Evolutionary conservation across 2,113 vertebrate species (phyloP), one percentile per base, ranked within the genome.

Genomic region (Odontesthes bonariensis): DNA sequence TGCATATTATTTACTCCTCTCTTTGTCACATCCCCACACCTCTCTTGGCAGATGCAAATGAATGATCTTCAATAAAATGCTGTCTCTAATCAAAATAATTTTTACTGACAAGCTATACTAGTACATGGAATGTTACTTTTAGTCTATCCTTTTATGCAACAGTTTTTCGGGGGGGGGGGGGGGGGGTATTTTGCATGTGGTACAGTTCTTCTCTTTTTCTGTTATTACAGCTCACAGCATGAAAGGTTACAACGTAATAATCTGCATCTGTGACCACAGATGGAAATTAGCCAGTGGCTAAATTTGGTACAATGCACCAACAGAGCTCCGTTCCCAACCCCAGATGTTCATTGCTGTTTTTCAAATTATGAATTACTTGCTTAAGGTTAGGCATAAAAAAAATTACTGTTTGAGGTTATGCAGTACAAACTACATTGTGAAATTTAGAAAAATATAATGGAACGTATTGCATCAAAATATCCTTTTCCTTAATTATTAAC

Each of bases 1-100:
- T 19, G 73, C 49, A 70, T 27, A 79, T 76, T 70, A 27, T 68
- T 73, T 53, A 77, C 55, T 56, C 40, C 57, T 61, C 47, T 56
- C 42, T 27, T 16, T 64, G 62, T 51, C 53, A 57, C 67, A 44
- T 33, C 2, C 7, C 1, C 17, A 49, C 46, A 3, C 22, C 47
- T 33, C 49, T 58, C 49, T 0, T 55, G 49, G 55, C 19, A 6
- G 8, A 49, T 13, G 32, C 44, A 61, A 62, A 60, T 17, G 17
- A 35, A 32, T 31, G 6, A 33, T 42, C 12, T 23, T 51, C 35
- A 75, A 62, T 62, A 58, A 78, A 73, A 54, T 49, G 33, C 7
- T 62, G 35, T 60, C n/a, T 61, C 47, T 10, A 59, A 55, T 73
- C 27, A 27, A 42, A 56, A 64, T 32, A 14, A 14, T 6, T 44